Base-by-base conservation (phyloP, 2,888 invertebrate genomes). In the Drosophila monieri region DNA sequence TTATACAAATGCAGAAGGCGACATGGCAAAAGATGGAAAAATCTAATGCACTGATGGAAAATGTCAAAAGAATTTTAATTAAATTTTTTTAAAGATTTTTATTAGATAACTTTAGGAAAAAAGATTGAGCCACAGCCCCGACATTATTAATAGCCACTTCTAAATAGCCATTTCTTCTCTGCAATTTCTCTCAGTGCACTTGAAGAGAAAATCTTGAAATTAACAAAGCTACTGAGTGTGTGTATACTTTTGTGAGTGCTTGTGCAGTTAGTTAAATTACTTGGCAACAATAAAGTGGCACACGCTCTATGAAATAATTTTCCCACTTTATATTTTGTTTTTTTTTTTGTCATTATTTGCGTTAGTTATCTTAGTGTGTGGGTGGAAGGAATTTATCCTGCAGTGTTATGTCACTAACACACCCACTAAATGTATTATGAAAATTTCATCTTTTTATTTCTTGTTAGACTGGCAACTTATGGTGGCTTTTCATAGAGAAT, bases 271-370 rank as follows among this genome's bases (percentile, higher is more conserved):
- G 88, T 89, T 89, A 87, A 89, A 88, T 88, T 85, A 88, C 87
- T 89, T 85, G 81, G 78, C 77, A 83, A 88, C 88, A 85, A 85
- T 89, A 88, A 88, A 88, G 87, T 88, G 87, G 76, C 84, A 74
- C 74, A 44, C 66, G 66, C 73, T 70, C 72, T 76, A 67, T 78
- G 74, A 76, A 77, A 85, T 77, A 75, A 85, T 87, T 81, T 87
- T 32, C 9, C 21, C 41, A 52, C 47, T 62, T 66, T 21, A 5
- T 43, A 18, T 18, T 10, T 70, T 68, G 67, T 57, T 62, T 64
- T 67, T 23, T 3, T 5, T 68, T 54, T 53, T 69, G 68, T 61
- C 53, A 41, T 54, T 57, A 57, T 60, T 44, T 46, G 44, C 41
- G 27, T 37, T 41, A 48, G 53, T 47, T 43, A 39, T 25, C 21